Base-by-base conservation (phyloP, 2,797 vertebrate genomes). In the Bovichtus variegatus region DNA sequence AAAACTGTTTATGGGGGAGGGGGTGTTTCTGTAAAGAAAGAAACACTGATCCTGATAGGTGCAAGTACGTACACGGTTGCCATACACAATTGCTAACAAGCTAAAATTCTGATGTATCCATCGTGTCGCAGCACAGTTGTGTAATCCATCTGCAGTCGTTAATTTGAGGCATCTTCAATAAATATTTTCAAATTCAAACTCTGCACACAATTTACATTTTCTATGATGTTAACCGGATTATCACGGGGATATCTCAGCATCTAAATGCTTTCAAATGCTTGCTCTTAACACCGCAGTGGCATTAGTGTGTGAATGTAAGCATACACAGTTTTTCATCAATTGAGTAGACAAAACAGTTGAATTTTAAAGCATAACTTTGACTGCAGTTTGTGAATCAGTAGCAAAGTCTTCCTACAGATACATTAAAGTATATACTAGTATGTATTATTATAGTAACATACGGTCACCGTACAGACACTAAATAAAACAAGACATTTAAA, bases 151-250 rank as follows among this genome's bases (percentile, higher is more conserved):
- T 31, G 36, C 55, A 4, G 15, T 9, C 31, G 58, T 49, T 40
- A 13, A 50, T n/a, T n/a, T n/a, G n/a, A n/a, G n/a, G n/a, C 54
- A 15, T 47, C 51, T 16, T 57, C 6, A 27, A 12, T 51, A 41
- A 13, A 74, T 41, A 38, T 13, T 72, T 51, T 44, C 2, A 73
- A 38, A 38, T 63, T 13, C 44, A 57, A 43, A 21, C 16, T 53
- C 36, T 31, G 50, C 53, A 53, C 3, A 44, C 9, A 38, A 16
- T 55, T 2, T 49, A 40, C 27, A 5, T 61, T 68, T 55, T 54
- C 49, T 62, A 43, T n/a, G 10, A 43, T 11, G 51, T 57, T 44
- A 62, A 61, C 13, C 2, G 65, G 57, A 68, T 76, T 47, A 58
- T 57, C 19, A 49, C n/a, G 41, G 23, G 60, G 44, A 21, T 44